These are phyloP conservation scores for Pentalonia nigronervosa DNA, from an alignment of 1,140 invertebrate genomes.

Conservation along the genomic window DNA sequence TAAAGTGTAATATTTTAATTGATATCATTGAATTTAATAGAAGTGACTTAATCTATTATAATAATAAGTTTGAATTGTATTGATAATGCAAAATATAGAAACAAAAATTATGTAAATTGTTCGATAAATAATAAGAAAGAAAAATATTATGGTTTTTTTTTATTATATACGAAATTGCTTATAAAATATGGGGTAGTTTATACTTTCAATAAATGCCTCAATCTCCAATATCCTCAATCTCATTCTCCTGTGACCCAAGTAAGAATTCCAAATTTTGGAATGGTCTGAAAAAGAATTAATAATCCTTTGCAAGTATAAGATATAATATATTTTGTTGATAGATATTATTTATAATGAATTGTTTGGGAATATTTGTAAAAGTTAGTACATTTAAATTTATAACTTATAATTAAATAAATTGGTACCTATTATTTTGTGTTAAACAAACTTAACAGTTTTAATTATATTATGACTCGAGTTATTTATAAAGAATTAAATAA, in stretches of 20 bases:
- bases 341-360: background rate
- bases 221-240: no score
- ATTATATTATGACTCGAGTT: no score
- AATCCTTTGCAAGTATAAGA: background rate
- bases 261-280: background rate
- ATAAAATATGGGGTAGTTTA: background rate
- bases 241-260: background rate
- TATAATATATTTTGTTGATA: background rate
- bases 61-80: background rate
- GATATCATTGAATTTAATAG: background rate
- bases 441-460: no score
- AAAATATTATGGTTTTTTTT: background rate
- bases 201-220: background rate
- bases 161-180: background rate
- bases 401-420: no score
- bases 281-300: background rate
- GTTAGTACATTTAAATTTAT: no score
- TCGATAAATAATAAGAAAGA: background rate
- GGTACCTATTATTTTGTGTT: no score
- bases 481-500: no score
- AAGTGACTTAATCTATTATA: background rate
- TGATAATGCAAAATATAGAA: background rate
- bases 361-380: no score
- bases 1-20: background rate
- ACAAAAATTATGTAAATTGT: background rate